Evolutionary conservation across 1,140 invertebrate genomes (phyloP).

Genomic region (Octopus bimaculoides): DNA sequence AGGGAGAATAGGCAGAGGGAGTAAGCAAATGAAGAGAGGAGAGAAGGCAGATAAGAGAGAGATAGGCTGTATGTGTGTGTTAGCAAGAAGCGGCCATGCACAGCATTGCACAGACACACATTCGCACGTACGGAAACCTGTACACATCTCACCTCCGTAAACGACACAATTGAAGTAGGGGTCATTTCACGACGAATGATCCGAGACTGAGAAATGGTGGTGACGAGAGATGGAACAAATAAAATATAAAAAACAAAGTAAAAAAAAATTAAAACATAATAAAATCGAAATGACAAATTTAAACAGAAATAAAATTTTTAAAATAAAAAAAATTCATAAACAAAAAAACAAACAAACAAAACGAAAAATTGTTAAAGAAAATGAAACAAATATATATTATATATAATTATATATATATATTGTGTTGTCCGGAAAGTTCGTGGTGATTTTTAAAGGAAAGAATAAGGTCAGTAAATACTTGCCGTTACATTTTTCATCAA

Average conservation of each 20-base stretch:
- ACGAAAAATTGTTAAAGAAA: too few relatives aligned
- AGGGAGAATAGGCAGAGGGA: not conserved
- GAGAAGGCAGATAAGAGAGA: not conserved
- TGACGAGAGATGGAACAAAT: not conserved
- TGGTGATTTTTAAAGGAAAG: too few relatives aligned
- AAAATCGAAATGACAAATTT: not conserved
- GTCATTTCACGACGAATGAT: constrained; percentile 22
- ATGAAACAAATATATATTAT: too few relatives aligned
- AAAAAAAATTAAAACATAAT: not conserved
- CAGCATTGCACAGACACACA: not conserved
- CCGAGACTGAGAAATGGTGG: not conserved
- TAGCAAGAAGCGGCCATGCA: not conserved
- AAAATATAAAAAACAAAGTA: not conserved
- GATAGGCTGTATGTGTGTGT: not conserved
- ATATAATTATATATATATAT: too few relatives aligned
- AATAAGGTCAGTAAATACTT: too few relatives aligned
- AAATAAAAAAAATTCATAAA: too few relatives aligned
- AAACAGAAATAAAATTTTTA: too few relatives aligned
- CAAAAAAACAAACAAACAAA: too few relatives aligned
- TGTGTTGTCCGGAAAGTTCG: too few relatives aligned
- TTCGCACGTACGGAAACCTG: constrained; percentile 8
- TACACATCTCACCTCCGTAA: constrained; percentile 37
- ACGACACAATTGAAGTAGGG: constrained; percentile 37
- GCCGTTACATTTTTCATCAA: too few relatives aligned
- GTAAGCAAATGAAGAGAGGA: not conserved